Evolutionary conservation across 2,113 vertebrate species (phyloP).

Genomic region (Psophia crepitans): DNA sequence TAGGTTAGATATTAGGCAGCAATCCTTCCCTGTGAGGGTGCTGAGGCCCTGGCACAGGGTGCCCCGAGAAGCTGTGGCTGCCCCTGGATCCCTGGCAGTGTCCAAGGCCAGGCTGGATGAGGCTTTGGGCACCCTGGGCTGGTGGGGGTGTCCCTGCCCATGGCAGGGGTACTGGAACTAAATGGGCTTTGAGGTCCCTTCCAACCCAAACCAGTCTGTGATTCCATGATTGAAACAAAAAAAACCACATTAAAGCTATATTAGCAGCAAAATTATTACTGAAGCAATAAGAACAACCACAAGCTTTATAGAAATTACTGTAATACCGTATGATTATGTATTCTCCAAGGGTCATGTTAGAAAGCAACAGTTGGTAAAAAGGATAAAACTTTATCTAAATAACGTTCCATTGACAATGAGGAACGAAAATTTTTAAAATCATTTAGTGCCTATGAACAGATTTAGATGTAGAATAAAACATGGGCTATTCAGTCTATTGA

Average conservation of each 20-base stretch:
- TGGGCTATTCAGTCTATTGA: neutral
- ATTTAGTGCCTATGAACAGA: neutral
- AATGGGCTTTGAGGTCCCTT: too few relatives aligned
- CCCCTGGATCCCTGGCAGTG: too few relatives aligned
- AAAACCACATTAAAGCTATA: neutral
- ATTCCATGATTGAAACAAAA: too few relatives aligned
- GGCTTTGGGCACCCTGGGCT: too few relatives aligned
- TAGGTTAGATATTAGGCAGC: too few relatives aligned
- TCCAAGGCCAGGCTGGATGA: too few relatives aligned
- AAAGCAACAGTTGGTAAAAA: neutral
- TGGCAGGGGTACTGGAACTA: too few relatives aligned
- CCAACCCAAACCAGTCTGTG: too few relatives aligned
- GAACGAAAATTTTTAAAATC: neutral
- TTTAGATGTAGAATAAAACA: neutral
- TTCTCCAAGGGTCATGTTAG: neutral
- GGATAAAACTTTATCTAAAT: neutral
- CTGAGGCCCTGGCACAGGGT: too few relatives aligned
- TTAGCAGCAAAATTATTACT: neutral
- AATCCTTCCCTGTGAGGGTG: too few relatives aligned
- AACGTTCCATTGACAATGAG: neutral
- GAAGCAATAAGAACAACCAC: neutral
- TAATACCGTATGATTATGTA: neutral
- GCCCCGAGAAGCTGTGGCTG: too few relatives aligned
- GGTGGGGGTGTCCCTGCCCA: too few relatives aligned
- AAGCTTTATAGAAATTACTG: neutral